Base-by-base conservation (phyloP, 2,113 vertebrate species). In the Eudyptes chrysolophus region DNA sequence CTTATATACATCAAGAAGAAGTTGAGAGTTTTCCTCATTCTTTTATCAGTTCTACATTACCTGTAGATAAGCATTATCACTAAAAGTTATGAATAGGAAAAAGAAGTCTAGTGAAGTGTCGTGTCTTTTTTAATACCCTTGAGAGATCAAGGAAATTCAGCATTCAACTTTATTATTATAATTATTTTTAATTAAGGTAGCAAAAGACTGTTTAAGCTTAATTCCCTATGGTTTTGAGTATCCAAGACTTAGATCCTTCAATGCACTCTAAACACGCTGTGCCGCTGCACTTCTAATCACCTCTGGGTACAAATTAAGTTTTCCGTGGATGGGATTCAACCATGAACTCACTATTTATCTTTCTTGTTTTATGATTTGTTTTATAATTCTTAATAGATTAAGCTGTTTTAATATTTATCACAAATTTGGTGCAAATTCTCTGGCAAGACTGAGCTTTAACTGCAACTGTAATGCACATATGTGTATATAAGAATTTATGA, bases 1-100 rank as follows among this genome's bases (percentile, higher is more conserved):
- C 38, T 49, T 96, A 90, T 17, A 87, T 85, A 97, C 88, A 94
- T 42, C 29, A 83, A 84, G 77, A 87, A 91, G 38, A 51, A 30
- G 15, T 19, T 61, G 61, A 93, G 54, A 25, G 27, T 69, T 89
- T 88, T 84, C 78, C 70, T 90, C 58, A 70, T 87, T 65, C 40
- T 87, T 92, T 87, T 62, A 82, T 65, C 70, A 86, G 36, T 76
- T 93, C 58, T 72, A 68, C 16, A 54, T 79, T 80, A 83, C 17
- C 51, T 88, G 48, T n/a, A 92, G 54, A 80, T 66, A 66, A 85
- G n/a, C 42, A 20, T 69, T 57, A 89, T n/a, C 29, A 83, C 40
- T 46, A 85, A 54, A 64, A 84, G 38, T 38, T 87, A 80, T 34
- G 48, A 87, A 80, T 0, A 94, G n/a, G 36, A 92, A 93, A 89